These are phyloP conservation scores for Drosophila melanica DNA, from an alignment of 1,140 invertebrate genomes.

Conservation along the genomic window DNA sequence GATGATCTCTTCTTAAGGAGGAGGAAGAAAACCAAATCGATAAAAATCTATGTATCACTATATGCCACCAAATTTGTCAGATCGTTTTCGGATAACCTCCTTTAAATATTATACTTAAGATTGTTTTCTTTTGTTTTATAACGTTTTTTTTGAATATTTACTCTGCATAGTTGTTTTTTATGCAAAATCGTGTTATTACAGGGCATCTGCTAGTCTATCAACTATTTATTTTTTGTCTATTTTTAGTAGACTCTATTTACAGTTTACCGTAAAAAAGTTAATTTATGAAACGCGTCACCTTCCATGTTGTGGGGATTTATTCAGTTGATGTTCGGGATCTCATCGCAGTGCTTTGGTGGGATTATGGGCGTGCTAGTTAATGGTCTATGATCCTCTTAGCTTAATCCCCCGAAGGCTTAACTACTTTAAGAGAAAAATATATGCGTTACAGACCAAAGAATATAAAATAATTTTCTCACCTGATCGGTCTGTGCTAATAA, in stretches of 20 bases:
- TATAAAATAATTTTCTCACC: slow-evolving; percentile 3
- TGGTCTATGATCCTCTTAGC: slow-evolving; percentile 30
- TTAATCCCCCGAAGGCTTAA: slow-evolving; percentile 26
- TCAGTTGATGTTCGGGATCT: slow-evolving; percentile 6
- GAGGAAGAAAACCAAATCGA: too few relatives aligned
- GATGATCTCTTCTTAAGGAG: too few relatives aligned
- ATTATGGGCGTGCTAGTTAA: slow-evolving; percentile 15
- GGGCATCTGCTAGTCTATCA: not conserved
- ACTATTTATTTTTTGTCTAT: slow-evolving; percentile 1
- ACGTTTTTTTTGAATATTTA: not conserved
- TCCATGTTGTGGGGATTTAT: slow-evolving; percentile 13
- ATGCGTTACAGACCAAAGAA: not conserved
- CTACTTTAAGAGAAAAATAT: not conserved
- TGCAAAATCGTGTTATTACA: not conserved
- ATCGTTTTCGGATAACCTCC: too few relatives aligned
- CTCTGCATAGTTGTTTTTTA: too few relatives aligned
- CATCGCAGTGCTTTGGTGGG: too few relatives aligned
- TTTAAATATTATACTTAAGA: too few relatives aligned
- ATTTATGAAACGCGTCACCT: slow-evolving; percentile 37
- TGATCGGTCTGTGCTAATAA: not conserved
- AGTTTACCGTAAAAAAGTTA: slow-evolving; percentile 44
- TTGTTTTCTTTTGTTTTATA: too few relatives aligned
- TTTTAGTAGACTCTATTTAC: slow-evolving; percentile 43
- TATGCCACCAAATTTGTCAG: too few relatives aligned
- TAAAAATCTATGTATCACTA: too few relatives aligned